Percentiles rank a stretch among this genome's conserved stretches.
phyloP scores from a whole-genome alignment of 2,797 vertebrate genomes.

The Cynopterus sphinx region DNA sequence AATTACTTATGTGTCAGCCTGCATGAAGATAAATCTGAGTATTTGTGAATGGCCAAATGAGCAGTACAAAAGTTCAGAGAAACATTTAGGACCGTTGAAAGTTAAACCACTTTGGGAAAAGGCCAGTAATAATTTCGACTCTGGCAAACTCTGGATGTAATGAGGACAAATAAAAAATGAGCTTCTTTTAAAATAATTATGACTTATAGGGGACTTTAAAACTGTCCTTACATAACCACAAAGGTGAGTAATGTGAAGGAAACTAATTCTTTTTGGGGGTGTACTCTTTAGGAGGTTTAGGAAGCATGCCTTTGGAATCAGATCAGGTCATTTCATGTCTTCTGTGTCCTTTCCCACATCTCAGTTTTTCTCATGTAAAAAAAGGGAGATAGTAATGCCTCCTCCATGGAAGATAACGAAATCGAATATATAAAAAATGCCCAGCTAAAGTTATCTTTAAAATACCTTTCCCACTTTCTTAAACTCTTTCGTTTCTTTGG shows the following conservation, averaged over 20 bases:
- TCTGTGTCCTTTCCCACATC: neutral
- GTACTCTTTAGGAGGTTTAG: neutral
- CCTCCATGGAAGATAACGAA: neutral
- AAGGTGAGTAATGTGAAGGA: neutral
- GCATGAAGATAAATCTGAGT: constrained; percentile 59
- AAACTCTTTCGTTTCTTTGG: constrained; percentile 31
- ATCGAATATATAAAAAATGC: neutral
- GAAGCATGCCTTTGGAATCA: neutral
- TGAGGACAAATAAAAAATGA: neutral
- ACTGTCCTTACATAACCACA: neutral
- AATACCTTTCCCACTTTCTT: neutral
- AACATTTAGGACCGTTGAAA: neutral
- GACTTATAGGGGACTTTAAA: neutral
- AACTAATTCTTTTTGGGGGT: neutral
- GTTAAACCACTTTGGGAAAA: neutral
- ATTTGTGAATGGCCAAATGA: constrained; percentile 30
- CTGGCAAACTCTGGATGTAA: neutral
- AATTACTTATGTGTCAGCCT: constrained; percentile 30
- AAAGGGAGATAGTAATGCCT: neutral
- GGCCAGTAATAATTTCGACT: neutral
- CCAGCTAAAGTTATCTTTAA: neutral
- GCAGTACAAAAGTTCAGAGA: neutral
- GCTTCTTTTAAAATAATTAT: constrained; percentile 24
- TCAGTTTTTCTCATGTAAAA: neutral
- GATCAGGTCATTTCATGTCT: neutral